Conservation (phyloP, 1,140 invertebrate genomes). For the Lucilia sericata region DNA sequence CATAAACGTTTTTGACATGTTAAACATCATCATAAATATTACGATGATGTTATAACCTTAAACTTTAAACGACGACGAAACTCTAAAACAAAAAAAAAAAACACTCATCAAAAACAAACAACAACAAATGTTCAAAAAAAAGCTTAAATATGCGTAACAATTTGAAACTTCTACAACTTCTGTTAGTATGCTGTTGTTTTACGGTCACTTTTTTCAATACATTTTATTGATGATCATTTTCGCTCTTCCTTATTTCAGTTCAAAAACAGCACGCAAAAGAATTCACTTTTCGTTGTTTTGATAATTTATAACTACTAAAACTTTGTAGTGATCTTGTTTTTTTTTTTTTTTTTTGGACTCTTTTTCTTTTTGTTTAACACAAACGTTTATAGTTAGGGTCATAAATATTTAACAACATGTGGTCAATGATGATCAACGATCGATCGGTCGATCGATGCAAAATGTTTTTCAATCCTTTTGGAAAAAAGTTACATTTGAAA, state of each 20-base stretch:
- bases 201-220: background rate
- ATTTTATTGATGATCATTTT: background rate
- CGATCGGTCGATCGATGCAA: background rate
- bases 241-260: background rate
- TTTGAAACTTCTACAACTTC: background rate
- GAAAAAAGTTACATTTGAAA: background rate
- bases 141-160: background rate
- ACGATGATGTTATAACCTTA: background rate
- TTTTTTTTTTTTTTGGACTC: background rate
- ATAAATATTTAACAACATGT: slow-evolving; percentile 27
- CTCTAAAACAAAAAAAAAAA: background rate
- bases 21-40: slow-evolving; percentile 3
- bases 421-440: background rate
- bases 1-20: slow-evolving; percentile 28
- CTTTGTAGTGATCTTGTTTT: background rate
- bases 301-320: slow-evolving; percentile 19
- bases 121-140: background rate
- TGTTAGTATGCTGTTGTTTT: background rate
- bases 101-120: too few relatives aligned
- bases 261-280: slow-evolving; percentile 1
- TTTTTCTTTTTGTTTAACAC: background rate
- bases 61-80: background rate
- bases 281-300: background rate
- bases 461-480: background rate
- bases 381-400: background rate